phyloP scores from a whole-genome alignment of 2,888 invertebrate genomes.

The Strigamia transsilvanica region DNA sequence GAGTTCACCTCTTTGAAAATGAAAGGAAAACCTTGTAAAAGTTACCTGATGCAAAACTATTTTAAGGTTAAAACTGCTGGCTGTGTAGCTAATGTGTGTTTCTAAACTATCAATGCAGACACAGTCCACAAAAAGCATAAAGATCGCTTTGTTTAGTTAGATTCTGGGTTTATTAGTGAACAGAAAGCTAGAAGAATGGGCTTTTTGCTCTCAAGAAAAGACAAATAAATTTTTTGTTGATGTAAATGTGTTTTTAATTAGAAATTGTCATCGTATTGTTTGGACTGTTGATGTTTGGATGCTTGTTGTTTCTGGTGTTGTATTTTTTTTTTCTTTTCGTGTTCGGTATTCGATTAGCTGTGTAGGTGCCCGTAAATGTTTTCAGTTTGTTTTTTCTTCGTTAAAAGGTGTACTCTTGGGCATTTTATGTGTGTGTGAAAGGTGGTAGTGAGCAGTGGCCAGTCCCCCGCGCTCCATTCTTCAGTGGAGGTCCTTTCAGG shows the following conservation, averaged over 20 bases:
- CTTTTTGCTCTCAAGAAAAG: no score
- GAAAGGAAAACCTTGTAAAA: no score
- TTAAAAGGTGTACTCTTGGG: constrained; percentile 49
- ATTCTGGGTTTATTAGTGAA: no score
- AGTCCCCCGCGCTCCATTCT: constrained; percentile 48
- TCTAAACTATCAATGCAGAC: no score
- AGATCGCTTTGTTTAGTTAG: no score
- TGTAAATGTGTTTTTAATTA: not conserved
- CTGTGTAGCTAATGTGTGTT: no score
- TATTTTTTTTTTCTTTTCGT: not conserved
- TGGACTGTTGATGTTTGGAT: not conserved
- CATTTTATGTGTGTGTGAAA: constrained; percentile 45
- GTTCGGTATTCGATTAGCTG: constrained; percentile 30
- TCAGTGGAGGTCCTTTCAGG: constrained; percentile 44
- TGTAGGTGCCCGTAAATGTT: constrained; percentile 26
- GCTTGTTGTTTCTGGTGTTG: not conserved
- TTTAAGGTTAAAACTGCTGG: no score
- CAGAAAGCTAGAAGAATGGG: no score
- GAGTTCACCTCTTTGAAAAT: not conserved
- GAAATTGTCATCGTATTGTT: not conserved
- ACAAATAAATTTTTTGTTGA: no score
- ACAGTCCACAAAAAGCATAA: no score
- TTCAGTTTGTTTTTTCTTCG: constrained; percentile 32
- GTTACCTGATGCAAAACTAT: no score
- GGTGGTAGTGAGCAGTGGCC: constrained; percentile 49